These are phyloP conservation scores for Callinectes sapidus DNA, from an alignment of 2,888 invertebrate species.

Conservation along the genomic window DNA sequence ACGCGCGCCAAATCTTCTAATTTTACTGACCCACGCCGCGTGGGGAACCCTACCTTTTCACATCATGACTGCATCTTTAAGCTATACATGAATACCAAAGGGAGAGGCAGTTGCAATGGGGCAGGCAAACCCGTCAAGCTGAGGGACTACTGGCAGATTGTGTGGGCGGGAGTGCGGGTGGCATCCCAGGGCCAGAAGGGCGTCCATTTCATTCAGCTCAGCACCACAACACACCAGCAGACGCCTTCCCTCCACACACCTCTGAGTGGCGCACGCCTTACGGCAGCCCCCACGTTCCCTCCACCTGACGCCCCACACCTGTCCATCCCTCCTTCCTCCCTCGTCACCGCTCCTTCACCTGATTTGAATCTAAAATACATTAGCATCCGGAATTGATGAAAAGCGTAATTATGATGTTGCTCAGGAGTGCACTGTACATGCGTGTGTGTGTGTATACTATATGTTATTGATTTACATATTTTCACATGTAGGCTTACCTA, in stretches of 20 bases:
- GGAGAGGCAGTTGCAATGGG: background rate
- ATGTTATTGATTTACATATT: background rate
- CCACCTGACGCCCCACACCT: conserved; percentile 18
- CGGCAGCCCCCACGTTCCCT: background rate
- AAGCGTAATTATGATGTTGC: background rate
- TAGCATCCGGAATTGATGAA: background rate
- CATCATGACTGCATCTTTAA: conserved; percentile 14
- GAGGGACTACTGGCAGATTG: background rate
- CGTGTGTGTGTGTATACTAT: conserved; percentile 19
- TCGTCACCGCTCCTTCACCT: background rate
- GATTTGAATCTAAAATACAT: background rate
- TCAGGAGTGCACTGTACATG: background rate
- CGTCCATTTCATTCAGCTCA: conserved; percentile 28
- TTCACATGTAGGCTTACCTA: too few species aligned
- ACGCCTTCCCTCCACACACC: conserved; percentile 19
- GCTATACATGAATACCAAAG: background rate
- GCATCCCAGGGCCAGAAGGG: conserved; percentile 33
- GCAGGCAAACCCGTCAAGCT: background rate
- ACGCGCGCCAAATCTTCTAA: conserved; percentile 69
- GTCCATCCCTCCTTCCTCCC: background rate
- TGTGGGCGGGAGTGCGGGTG: conserved; percentile 15
- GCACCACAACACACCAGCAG: conserved; percentile 11
- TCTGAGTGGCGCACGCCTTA: conserved; percentile 20
- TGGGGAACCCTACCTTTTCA: background rate
- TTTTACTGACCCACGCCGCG: conserved; percentile 65